Percentiles rank a stretch among this genome's conserved stretches.
These are phyloP conservation scores for Thelaira solivaga DNA, from an alignment of 2,888 invertebrate genomes.

Conservation along the genomic window DNA sequence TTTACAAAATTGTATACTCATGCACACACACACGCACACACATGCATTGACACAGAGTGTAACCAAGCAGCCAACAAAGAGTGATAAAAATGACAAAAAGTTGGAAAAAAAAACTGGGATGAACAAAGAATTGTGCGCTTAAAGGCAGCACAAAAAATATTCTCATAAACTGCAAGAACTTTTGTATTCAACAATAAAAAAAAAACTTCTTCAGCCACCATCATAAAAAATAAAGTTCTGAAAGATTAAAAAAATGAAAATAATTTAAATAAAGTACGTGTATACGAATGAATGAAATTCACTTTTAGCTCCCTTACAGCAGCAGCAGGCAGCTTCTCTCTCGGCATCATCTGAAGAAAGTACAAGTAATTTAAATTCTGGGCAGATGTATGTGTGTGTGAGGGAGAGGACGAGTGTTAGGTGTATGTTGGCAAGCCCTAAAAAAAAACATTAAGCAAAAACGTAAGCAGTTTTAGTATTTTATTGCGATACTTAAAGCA, in stretches of 20 bases:
- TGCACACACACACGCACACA: slow-evolving; percentile 23
- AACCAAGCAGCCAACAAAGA: not conserved
- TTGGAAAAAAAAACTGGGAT: not conserved
- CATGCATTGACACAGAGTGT: not conserved
- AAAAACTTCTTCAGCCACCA: not conserved
- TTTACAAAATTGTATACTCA: slow-evolving; percentile 52
- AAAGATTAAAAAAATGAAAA: not conserved
- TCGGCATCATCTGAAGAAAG: slow-evolving; percentile 3
- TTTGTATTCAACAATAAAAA: slow-evolving; percentile 18
- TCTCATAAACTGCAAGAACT: slow-evolving; percentile 24
- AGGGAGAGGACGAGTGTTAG: too few species aligned
- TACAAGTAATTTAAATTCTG: slow-evolving; percentile 23
- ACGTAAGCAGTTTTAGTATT: slow-evolving; percentile 38
- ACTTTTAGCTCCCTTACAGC: slow-evolving; percentile 6
- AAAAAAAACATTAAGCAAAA: not conserved
- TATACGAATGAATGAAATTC: slow-evolving; percentile 5
- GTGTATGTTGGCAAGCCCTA: not conserved
- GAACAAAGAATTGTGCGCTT: slow-evolving; percentile 19
- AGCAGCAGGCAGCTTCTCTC: too few species aligned
- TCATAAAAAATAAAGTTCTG: slow-evolving; percentile 3
- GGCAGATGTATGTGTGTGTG: slow-evolving; percentile 1
- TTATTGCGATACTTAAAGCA: not conserved
- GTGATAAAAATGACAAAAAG: not conserved
- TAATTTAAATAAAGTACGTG: too few species aligned
- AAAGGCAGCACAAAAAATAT: slow-evolving; percentile 26